These are phyloP conservation scores for Ctenicera cuprea DNA, from an alignment of 2,888 invertebrate genomes.

Conservation along the genomic window DNA sequence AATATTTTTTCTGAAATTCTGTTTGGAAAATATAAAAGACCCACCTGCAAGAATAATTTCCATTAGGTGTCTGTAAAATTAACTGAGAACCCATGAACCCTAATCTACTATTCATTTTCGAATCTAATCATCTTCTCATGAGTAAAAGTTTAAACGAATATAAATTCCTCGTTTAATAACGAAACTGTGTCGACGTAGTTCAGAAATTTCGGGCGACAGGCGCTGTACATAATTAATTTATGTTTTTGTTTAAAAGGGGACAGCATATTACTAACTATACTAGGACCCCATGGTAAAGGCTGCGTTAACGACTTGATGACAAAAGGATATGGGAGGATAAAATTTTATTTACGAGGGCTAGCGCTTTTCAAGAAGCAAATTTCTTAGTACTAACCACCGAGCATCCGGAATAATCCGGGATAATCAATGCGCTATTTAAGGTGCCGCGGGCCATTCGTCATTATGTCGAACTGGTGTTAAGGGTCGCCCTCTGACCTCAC, in stretches of 20 bases:
- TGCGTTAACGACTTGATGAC: constrained; percentile 5
- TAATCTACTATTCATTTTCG: constrained; percentile 15
- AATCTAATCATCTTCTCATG: constrained; percentile 17
- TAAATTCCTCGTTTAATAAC: constrained; percentile 31
- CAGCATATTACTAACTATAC: constrained; percentile 5
- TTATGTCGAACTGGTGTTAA: constrained; percentile 4
- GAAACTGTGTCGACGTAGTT: constrained; percentile 8
- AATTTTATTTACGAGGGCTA: neutral
- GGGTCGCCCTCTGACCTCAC: constrained; percentile 22
- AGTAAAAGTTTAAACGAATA: constrained; percentile 32
- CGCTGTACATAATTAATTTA: constrained; percentile 28
- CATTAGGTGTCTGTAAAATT: neutral
- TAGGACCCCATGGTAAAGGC: neutral
- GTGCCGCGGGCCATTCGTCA: neutral
- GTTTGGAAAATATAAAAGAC: no score
- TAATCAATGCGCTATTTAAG: constrained; percentile 1
- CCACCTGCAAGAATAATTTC: neutral
- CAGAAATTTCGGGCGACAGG: constrained; percentile 20
- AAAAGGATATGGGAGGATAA: constrained; percentile 12
- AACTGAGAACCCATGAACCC: neutral
- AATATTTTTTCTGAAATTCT: no score
- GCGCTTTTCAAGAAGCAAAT: neutral
- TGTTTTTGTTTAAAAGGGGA: constrained; percentile 28
- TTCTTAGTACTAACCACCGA: neutral
- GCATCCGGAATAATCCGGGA: constrained; percentile 10